Base-by-base conservation (phyloP, 2,113 vertebrate species). In the Neodontobutis hainanensis region DNA sequence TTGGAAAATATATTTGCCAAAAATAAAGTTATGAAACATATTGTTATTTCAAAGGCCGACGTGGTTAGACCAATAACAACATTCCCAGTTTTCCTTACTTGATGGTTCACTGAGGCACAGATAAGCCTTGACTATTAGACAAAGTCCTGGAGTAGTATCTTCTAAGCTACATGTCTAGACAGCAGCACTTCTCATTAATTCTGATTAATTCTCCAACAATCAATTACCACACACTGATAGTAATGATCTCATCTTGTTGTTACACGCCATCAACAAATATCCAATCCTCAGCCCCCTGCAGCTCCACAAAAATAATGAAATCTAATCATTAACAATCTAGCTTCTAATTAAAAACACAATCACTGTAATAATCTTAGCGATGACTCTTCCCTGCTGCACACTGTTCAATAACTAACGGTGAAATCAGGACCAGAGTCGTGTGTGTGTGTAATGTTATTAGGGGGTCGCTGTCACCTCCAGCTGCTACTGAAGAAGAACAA, bases 401-500 rank as follows among this genome's bases (percentile, higher is more conserved):
- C 6, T 14, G 11, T 53, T 55, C 52, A 5, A 8, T 55, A n/a
- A 36, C 32, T 35, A 5, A 14, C 7, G 4, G 12, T 36, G 46
- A 69, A 75, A 70, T 64, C 67, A 70, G 15, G 46, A 11, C 38
- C 11, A 36, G 9, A 67, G 49, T 68, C 62, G 11, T 32, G 19
- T 27, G 19, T 27, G 19, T 27, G 19, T 47, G 40, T 53, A 27
- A 44, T 58, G 11, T 63, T 36, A 35, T 49, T 14, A 40, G 8
- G 3, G 2, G 15, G 19, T 61, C 49, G 2, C 15, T 55, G 40
- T 48, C 35, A n/a, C 47, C 51, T 47, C 71, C 65, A 1, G 12
- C 62, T 3, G 65, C n/a, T 6, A 73, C 43, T 72, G 16, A 72
- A 74, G 66, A 69, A 52, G 73, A 77, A 35, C 50, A 49, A 71